Evolutionary conservation across 2,113 vertebrate species (phyloP), one percentile per base, ranked within the genome.

Genomic region (Glareola pratincola): DNA sequence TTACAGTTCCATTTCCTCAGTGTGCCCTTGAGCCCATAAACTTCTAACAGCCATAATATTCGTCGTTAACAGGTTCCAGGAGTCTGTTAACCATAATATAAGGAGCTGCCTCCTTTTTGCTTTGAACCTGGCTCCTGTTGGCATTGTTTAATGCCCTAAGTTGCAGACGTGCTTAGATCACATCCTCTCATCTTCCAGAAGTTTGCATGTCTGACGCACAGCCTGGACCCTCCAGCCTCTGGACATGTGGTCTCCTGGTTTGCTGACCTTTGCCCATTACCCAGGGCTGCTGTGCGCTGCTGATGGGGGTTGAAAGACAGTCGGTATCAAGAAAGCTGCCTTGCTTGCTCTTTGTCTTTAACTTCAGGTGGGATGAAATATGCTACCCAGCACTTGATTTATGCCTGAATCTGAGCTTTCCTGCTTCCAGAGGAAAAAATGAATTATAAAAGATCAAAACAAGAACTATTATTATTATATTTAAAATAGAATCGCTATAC

Each of bases 201-300:
- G 3, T 18, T 88, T 68, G 14, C 20, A 3, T 32, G 14, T 47
- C 5, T 66, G 7, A 19, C 29, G 26, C 14, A 5, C 23, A 32
- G 8, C 48, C 41, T 30, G 24, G 18, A 9, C 13, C 9, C 21
- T 69, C 27, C 34, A 41, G 34, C 34, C 36, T 57, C 18, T 57
- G 37, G 13, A 45, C 51, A 1, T 6, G 19, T 3, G 1, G 4
- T 43, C 23, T 71, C 34, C 56, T 59, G 1, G 8, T 48, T 54
- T 50, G 29, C 60, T 51, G 48, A 41, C 23, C 29, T 79, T 50
- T 34, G 50, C 20, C 12, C 4, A 1, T 45, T 27, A 24, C 41
- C 50, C 45, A 20, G 20, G 34, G 64, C 69, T 27, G 57, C 34
- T 67, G 39, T 56, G 45, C 3, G 2, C 10, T 71, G 63, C 30